Percentiles rank a stretch among this genome's conserved stretches.
Conservation (phyloP, 2,113 vertebrate genomes). For the Dipodomys spectabilis region DNA sequence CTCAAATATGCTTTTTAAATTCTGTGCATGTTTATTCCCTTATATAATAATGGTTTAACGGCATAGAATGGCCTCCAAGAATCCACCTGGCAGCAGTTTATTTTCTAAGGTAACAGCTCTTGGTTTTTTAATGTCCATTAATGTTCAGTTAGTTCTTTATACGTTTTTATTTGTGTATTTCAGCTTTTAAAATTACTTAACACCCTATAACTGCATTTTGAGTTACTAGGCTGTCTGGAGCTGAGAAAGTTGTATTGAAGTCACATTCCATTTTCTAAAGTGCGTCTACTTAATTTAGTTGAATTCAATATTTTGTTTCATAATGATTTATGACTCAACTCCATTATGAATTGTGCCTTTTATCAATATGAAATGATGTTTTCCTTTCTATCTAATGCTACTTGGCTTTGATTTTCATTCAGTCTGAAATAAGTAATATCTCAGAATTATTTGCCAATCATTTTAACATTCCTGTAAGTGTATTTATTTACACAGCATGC, state of each 20-base stretch:
- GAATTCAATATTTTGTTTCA: conserved; percentile 53
- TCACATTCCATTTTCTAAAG: conserved; percentile 48
- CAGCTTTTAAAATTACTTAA: conserved; percentile 47
- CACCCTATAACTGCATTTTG: conserved; percentile 35
- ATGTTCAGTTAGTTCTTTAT: conserved; percentile 15
- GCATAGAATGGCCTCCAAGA: not conserved
- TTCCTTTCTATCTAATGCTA: not conserved
- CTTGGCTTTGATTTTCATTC: conserved; percentile 63
- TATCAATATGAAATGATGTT: conserved; percentile 61
- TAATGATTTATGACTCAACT: conserved; percentile 65
- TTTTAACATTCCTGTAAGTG: conserved; percentile 35
- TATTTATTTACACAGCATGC: not conserved
- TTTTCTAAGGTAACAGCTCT: conserved; percentile 16
- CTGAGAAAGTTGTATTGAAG: conserved; percentile 37
- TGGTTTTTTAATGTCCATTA: conserved; percentile 50
- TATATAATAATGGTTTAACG: not conserved
- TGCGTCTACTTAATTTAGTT: conserved; percentile 56
- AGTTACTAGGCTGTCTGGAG: conserved; percentile 31
- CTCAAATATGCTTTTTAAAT: not conserved
- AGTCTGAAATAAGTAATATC: conserved; percentile 55
- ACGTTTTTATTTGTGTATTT: conserved; percentile 45
- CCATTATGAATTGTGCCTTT: conserved; percentile 55
- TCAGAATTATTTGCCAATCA: conserved; percentile 55
- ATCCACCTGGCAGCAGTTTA: not conserved
- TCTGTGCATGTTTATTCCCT: not conserved